phyloP scores from a whole-genome alignment of 2,888 invertebrate genomes.

The Calameuta pallipes region DNA sequence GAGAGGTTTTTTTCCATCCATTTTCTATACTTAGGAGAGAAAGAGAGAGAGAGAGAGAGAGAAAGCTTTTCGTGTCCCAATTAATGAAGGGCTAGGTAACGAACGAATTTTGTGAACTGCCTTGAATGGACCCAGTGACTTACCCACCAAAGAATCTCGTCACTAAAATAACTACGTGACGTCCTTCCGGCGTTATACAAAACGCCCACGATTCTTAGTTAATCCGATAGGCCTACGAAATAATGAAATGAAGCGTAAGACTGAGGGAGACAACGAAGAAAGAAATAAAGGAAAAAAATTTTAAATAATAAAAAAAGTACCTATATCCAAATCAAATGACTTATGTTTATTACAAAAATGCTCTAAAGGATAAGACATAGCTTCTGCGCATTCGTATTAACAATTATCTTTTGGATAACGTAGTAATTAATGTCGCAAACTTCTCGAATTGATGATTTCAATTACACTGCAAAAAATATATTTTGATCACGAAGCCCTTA shows the following conservation, averaged over 20 bases:
- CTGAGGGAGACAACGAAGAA: neutral
- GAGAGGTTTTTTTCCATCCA: no score
- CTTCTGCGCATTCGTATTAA: neutral
- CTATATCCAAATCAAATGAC: neutral
- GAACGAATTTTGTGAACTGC: neutral
- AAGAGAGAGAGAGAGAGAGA: no score
- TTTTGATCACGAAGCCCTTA: neutral
- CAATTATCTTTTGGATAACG: neutral
- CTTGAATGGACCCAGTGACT: neutral
- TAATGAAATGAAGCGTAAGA: neutral
- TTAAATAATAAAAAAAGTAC: neutral
- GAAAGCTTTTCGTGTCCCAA: neutral
- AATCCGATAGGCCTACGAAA: neutral
- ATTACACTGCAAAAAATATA: neutral
- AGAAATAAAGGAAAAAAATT: neutral
- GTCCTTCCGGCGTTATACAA: conserved; percentile 2
- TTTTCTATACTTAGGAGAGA: no score
- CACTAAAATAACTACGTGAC: conserved; percentile 5
- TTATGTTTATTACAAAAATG: neutral
- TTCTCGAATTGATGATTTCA: neutral
- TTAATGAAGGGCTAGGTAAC: neutral
- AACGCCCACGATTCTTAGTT: neutral
- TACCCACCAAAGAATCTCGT: neutral
- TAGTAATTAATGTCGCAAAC: neutral
- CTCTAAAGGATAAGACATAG: no score